These are phyloP conservation scores for Lucinisca nassula DNA, from an alignment of 2,888 invertebrate species.

Conservation along the genomic window DNA sequence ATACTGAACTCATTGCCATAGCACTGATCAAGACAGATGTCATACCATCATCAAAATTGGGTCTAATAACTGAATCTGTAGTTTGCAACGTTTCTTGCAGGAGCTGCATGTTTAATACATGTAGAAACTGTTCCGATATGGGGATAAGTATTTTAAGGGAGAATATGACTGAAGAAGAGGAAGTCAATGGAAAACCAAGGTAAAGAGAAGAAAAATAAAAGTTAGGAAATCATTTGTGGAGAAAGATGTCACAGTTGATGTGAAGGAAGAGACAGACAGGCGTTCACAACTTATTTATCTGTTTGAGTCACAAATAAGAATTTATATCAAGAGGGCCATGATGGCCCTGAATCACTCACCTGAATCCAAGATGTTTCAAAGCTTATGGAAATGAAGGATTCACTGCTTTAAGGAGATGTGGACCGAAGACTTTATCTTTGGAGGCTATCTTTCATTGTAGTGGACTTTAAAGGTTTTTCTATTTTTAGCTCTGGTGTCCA, in stretches of 20 bases:
- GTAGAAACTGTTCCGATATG: neutral
- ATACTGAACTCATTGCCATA: neutral
- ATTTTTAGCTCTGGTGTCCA: too few relatives aligned
- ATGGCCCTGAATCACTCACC: too few relatives aligned
- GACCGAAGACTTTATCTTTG: too few relatives aligned
- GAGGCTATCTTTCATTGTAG: too few relatives aligned
- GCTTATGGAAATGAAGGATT: too few relatives aligned
- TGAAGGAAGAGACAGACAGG: constrained; percentile 14
- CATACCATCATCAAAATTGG: too few relatives aligned
- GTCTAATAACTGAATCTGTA: neutral
- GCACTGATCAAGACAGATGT: constrained; percentile 7
- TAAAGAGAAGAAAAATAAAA: constrained; percentile 38
- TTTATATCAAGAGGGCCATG: too few relatives aligned
- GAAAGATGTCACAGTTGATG: constrained; percentile 14
- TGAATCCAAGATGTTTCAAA: too few relatives aligned
- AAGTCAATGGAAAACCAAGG: constrained; percentile 32
- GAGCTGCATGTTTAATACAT: constrained; percentile 37
- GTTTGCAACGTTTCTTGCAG: constrained; percentile 12
- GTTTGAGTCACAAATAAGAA: constrained; percentile 25
- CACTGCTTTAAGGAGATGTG: too few relatives aligned
- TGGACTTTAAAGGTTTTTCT: too few relatives aligned
- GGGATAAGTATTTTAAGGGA: neutral
- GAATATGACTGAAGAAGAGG: constrained; percentile 6
- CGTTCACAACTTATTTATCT: constrained; percentile 2
- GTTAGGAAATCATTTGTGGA: neutral